Evolutionary conservation across 2,797 vertebrate species (phyloP).

Genomic region (Labroides dimidiatus): DNA sequence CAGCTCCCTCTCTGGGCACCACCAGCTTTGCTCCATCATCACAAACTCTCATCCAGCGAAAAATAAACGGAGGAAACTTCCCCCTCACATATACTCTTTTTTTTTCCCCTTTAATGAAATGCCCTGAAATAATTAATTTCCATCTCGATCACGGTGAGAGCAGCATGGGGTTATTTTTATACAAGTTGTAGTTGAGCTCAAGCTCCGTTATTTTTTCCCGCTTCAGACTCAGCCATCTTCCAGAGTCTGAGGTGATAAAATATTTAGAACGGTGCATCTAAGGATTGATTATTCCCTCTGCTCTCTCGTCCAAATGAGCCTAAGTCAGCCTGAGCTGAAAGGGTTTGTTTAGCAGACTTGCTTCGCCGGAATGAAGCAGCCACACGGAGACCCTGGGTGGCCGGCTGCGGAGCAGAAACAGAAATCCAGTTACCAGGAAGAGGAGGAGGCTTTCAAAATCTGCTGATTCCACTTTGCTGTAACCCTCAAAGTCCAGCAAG

Average conservation of each 20-base stretch:
- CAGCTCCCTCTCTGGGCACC: slow-evolving; percentile 65
- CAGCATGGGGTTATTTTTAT: slow-evolving; percentile 39
- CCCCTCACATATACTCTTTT: slow-evolving; percentile 39
- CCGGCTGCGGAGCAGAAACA: slow-evolving; percentile 21
- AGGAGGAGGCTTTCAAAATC: slow-evolving; percentile 50
- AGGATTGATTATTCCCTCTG: slow-evolving; percentile 47
- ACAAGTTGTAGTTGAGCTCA: slow-evolving; percentile 24
- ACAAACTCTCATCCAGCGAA: slow-evolving; percentile 56
- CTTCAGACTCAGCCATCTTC: slow-evolving; percentile 32
- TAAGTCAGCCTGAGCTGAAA: slow-evolving; percentile 64
- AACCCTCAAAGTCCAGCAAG: slow-evolving; percentile 55
- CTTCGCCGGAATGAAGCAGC: slow-evolving; percentile 39
- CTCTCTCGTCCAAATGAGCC: slow-evolving; percentile 50
- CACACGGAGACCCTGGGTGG: slow-evolving; percentile 46
- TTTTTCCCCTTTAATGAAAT: slow-evolving; percentile 61
- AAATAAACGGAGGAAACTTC: slow-evolving; percentile 55
- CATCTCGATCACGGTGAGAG: slow-evolving; percentile 52
- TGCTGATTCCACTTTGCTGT: slow-evolving; percentile 47
- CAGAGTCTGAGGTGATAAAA: slow-evolving; percentile 55
- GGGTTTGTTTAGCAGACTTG: slow-evolving; percentile 56
- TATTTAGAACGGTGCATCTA: slow-evolving; percentile 66
- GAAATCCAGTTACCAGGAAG: slow-evolving; percentile 27
- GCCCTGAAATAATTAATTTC: slow-evolving; percentile 60
- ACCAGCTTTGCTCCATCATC: slow-evolving; percentile 60
- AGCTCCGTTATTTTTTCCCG: slow-evolving; percentile 20